Evolutionary conservation across 2,113 vertebrate genomes (phyloP), one percentile per base, ranked within the genome.

Genomic region (Equus przewalskii): DNA sequence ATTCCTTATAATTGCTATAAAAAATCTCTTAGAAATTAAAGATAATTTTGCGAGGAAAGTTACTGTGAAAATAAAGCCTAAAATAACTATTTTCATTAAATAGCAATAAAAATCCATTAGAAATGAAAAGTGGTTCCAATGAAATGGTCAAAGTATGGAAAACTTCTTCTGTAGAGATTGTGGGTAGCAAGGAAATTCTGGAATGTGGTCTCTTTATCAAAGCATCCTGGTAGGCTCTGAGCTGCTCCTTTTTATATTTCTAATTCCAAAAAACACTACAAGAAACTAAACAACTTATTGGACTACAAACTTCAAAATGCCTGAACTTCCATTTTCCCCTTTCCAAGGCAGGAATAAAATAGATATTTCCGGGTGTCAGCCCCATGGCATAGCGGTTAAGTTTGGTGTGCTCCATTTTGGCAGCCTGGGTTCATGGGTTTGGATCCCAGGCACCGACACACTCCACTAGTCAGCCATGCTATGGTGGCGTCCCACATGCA

Each of bases 21-120:
- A 84, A 91, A 90, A 54, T 24, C 8, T 95, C 56, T 54, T 84
- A 86, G 79, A 75, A 62, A 67, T 92, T 67, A 70, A 86, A 91
- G 51, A 75, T 62, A 91, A 54, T 60, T 93, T 95, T 96, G 22
- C 41, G 85, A 96, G 28, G 44, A 70, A 87, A 92, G 56, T 21
- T 80, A 46, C 33, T 44, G 22, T 84, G 56, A 87, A 93, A 76
- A 79, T 56, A 60, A 70, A 86, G 16, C 30, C 56, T 41, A 69
- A n/a, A 46, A 65, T 41, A 82, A 26, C 49, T 67, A 30, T 82
- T 87, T 93, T 49, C n/a, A 72, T 78, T 89, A 87, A 85, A 24
- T 64, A 5, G 8, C 70, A 72, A 82, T 72, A 89, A 86, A 95
- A 91, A 69, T 85, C 6, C 30, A 69, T 73, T 84, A 84, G 60